Evolutionary conservation across 2,797 vertebrate species (phyloP), one percentile per base, ranked within the genome.

Genomic region (Aeoliscus strigatus): DNA sequence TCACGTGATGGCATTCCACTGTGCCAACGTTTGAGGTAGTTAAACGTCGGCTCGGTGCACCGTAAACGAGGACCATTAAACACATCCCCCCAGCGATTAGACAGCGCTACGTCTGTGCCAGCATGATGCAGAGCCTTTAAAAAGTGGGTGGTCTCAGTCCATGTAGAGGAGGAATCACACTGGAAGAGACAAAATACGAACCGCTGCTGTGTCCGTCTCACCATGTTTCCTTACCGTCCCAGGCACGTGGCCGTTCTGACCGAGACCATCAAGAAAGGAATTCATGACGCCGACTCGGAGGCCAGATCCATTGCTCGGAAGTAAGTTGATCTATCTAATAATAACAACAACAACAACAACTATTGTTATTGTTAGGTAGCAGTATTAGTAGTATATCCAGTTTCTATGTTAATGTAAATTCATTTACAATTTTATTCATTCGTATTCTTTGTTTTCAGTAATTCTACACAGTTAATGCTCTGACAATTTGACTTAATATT

Each of bases 261-360:
- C 0, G 96, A 99, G 83, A 99, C 96, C 32, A 94, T 99, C 88
- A 96, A 90, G 86, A 98, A 96, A 52, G 96, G 96, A 37, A 93
- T 99, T 52, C 93, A 98, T 1, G 96, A 98, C 15, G 94, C 96
- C 0, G 96, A 99, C 82, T 96, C 95, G 0, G 96, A 99, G 83
- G 94, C 93, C 48, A 88, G 94, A 43, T 95, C 94, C 77, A 93
- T 97, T 44, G 95, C 96, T 29, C 92, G 96, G 67, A 99, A 96
- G 96, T 98, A 6, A 21, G 18, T 21, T 21, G 18, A 6, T 21
- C 18, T 21, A 21, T 21, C 18, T 21, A 6, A n/a, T n/a, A n/a
- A n/a, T n/a, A n/a, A n/a, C n/a, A n/a, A n/a, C n/a, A n/a, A n/a
- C n/a, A n/a, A n/a, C n/a, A n/a, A n/a, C n/a, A n/a, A n/a, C n/a